These are phyloP conservation scores for Hucho hucho DNA, from an alignment of 2,113 vertebrate genomes.

Conservation along the genomic window DNA sequence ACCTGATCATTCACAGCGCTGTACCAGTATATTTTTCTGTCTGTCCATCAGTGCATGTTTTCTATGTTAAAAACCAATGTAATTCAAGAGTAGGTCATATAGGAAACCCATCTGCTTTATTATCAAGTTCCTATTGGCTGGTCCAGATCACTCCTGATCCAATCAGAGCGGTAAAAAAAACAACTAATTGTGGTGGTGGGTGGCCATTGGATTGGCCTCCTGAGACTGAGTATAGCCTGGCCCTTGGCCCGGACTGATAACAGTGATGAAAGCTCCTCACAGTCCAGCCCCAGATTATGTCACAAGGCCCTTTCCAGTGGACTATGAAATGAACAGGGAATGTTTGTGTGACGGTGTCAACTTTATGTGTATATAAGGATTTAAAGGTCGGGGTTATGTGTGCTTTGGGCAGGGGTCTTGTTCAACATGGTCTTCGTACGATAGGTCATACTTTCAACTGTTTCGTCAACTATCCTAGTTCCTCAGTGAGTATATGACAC, in stretches of 20 bases:
- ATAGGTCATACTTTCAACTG: conserved; percentile 14
- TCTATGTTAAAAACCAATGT: neutral
- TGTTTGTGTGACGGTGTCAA: neutral
- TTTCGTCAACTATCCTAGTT: neutral
- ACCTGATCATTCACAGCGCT: conserved; percentile 27
- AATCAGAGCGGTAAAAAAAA: neutral
- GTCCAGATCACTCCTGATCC: neutral
- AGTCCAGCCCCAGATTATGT: neutral
- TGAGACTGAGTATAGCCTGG: neutral
- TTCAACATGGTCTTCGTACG: neutral
- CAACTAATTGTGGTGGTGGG: neutral
- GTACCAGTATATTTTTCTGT: conserved; percentile 33
- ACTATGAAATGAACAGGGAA: neutral
- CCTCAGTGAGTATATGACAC: neutral
- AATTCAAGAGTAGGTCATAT: neutral
- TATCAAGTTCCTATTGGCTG: neutral
- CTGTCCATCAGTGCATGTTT: conserved; percentile 31
- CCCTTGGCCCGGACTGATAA: neutral
- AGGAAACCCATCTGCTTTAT: conserved; percentile 1
- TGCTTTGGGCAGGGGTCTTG: neutral
- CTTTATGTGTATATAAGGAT: conserved; percentile 5
- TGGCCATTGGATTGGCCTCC: no score
- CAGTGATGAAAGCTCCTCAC: neutral
- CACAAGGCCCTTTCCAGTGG: neutral
- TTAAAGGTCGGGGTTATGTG: neutral